Conservation (phyloP, 1,140 invertebrate genomes). For the Drosophila lacteicornis region DNA sequence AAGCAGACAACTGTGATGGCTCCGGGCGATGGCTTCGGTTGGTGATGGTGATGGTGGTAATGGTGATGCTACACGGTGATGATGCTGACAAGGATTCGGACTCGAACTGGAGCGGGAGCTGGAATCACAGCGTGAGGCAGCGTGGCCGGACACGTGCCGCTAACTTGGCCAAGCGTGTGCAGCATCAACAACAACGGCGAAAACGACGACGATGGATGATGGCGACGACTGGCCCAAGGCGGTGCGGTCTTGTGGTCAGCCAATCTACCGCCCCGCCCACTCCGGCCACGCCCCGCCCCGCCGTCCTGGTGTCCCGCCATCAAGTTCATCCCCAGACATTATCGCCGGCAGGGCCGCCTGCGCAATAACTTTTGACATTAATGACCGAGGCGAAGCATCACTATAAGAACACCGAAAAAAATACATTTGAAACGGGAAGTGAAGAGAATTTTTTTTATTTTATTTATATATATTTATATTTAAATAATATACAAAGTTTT, state of each 20-base stretch:
- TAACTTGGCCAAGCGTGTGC: constrained; percentile 77
- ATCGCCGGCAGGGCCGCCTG: constrained; percentile 62
- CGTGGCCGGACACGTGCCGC: constrained; percentile 76
- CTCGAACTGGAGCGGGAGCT: constrained; percentile 3
- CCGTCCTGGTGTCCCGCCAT: background rate
- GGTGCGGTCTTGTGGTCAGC: constrained; percentile 73
- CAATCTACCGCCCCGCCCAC: constrained; percentile 47
- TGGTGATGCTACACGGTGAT: background rate
- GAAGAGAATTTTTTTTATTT: no score
- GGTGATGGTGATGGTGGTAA: constrained; percentile 19
- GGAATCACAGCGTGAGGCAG: constrained; percentile 61
- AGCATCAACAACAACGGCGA: constrained; percentile 61
- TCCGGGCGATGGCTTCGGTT: constrained; percentile 29
- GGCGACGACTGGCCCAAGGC: constrained; percentile 32
- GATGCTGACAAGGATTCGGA: constrained; percentile 19
- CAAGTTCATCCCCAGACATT: constrained; percentile 54
- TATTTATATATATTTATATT: background rate
- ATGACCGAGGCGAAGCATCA: constrained; percentile 58
- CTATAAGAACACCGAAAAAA: background rate
- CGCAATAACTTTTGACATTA: constrained; percentile 83
- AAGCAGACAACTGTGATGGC: constrained; percentile 65
- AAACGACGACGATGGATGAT: constrained; percentile 55
- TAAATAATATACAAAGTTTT: background rate
- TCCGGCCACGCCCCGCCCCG: constrained; percentile 16
- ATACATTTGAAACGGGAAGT: background rate